Evolutionary conservation across 2,113 vertebrate genomes (phyloP).

Genomic region (Litocranius walleri): DNA sequence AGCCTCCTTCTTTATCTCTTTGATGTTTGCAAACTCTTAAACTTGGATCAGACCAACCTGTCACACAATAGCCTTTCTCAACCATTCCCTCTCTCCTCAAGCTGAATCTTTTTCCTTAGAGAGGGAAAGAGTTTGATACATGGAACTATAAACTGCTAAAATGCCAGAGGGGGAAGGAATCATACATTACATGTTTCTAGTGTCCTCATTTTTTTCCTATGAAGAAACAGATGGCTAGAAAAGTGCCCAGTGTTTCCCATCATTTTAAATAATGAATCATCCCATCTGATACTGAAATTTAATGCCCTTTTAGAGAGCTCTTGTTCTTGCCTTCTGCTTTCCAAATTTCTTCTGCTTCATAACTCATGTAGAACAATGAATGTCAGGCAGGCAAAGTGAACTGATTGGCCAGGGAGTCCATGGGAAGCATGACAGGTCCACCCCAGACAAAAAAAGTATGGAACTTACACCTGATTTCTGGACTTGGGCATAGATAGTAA

Average conservation of each 20-base stretch:
- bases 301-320: neutral
- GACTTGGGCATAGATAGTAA: slow-evolving; percentile 69
- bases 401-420: neutral
- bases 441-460: neutral
- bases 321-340: neutral
- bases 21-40: neutral
- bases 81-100: neutral
- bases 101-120: neutral
- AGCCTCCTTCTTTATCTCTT: neutral
- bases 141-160: neutral
- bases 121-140: neutral
- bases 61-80: neutral
- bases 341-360: neutral
- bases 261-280: slow-evolving; percentile 15
- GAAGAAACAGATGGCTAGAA: neutral
- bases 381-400: neutral
- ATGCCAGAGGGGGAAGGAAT: neutral
- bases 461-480: slow-evolving; percentile 69
- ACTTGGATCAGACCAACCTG: neutral
- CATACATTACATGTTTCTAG: neutral
- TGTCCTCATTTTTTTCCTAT: neutral
- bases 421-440: neutral
- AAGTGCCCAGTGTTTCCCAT: neutral
- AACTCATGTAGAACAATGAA: neutral
- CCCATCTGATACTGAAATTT: neutral